Conservation (phyloP, 2,797 vertebrate genomes). For the Emys orbicularis region DNA sequence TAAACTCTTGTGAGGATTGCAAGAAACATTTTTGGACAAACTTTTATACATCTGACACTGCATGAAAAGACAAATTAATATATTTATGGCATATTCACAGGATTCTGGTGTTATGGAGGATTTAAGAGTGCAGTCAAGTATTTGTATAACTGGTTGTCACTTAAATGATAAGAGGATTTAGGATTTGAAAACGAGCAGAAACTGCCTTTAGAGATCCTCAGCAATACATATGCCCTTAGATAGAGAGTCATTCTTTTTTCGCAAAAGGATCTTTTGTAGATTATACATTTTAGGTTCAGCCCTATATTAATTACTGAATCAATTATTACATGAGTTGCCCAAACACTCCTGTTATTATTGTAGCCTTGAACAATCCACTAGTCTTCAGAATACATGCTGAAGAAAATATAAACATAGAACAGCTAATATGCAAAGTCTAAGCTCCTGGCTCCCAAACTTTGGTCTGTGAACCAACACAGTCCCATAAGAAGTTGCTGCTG, state of each 20-base stretch:
- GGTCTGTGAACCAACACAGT: background rate
- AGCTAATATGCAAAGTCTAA: background rate
- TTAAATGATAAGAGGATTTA: background rate
- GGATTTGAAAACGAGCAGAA: background rate
- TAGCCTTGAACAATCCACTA: background rate
- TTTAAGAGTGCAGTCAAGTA: background rate
- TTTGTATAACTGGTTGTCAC: background rate
- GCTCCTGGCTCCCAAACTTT: background rate
- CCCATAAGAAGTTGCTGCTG: accelerated
- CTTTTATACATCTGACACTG: background rate
- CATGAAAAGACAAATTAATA: background rate
- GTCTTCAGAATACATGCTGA: background rate
- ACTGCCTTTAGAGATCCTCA: background rate
- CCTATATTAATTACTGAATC: accelerated
- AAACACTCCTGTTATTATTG: accelerated
- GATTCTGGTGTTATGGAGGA: background rate
- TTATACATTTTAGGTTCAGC: background rate
- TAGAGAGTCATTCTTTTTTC: background rate
- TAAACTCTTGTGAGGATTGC: background rate
- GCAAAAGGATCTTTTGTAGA: background rate
- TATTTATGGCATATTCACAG: background rate
- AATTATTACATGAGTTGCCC: background rate
- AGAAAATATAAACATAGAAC: background rate
- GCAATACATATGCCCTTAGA: background rate
- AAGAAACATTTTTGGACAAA: background rate